These are phyloP conservation scores for Leptinotarsa tumamoca DNA, from an alignment of 2,888 invertebrate species.

Conservation along the genomic window DNA sequence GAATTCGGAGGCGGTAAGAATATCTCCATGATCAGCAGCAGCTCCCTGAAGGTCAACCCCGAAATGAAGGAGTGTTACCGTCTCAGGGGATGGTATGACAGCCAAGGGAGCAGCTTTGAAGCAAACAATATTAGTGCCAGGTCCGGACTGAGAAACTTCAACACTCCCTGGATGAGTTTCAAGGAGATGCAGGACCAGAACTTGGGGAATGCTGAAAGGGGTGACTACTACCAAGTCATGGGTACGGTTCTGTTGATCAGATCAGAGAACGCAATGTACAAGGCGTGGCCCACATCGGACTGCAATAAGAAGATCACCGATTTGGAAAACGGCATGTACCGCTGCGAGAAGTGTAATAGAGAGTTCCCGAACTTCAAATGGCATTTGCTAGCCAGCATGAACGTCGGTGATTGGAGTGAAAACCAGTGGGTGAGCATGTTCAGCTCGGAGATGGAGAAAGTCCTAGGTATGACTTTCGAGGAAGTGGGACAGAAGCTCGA, in stretches of 20 bases:
- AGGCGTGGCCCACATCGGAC: conserved; percentile 87
- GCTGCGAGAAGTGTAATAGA: conserved; percentile 95
- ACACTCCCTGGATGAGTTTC: conserved; percentile 80
- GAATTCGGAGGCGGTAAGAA: conserved; percentile 90
- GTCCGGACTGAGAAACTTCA: conserved; percentile 46
- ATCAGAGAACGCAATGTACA: conserved; percentile 88
- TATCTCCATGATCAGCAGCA: conserved; percentile 70
- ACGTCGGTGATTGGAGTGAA: conserved; percentile 88
- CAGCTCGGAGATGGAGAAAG: conserved; percentile 82
- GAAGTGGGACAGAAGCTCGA: conserved; percentile 84
- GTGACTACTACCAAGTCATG: conserved; percentile 80
- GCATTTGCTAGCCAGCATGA: conserved; percentile 79
- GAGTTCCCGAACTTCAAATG: conserved; percentile 89
- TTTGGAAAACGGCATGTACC: conserved; percentile 85
- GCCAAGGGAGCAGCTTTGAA: conserved; percentile 76
- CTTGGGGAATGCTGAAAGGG: conserved; percentile 80
- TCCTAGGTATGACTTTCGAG: conserved; percentile 78
- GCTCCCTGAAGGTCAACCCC: conserved; percentile 84
- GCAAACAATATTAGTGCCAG: conserved; percentile 74
- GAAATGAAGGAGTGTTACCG: conserved; percentile 88
- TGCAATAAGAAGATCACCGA: conserved; percentile 98
- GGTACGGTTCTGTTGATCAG: conserved; percentile 84
- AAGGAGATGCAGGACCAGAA: conserved; percentile 79
- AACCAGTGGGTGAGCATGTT: conserved; percentile 94
- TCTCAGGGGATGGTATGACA: conserved; percentile 93